Evolutionary conservation across 2,888 invertebrate species (phyloP), one percentile per base, ranked within the genome.

Genomic region (Fabriciana adippe): DNA sequence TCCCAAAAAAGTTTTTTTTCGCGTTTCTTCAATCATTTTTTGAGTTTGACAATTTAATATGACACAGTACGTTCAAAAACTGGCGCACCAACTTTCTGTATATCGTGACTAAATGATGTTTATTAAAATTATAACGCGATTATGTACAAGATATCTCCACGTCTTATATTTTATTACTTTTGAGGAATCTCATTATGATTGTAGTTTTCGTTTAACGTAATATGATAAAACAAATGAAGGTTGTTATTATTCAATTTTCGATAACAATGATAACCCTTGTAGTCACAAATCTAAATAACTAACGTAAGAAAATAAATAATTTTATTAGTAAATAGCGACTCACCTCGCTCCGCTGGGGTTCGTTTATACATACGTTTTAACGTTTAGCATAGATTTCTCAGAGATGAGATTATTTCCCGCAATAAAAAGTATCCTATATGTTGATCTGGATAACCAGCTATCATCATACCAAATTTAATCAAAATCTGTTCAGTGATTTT

Each of bases 1-100:
- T 68, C 97, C 97, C 79, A 97, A 93, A 93, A 95, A 97, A 76
- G 95, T 95, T 83, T 90, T 89, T 74, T 82, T 85, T 79, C 77
- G 81, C 68, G 76, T 78, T 79, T 87, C 86, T 72, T 85, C 90
- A 66, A 78, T 83, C 92, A 92, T 92, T 82, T 88, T 86, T 84
- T 67, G 74, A 75, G 81, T 87, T 83, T 89, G 89, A 88, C 89
- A 88, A 84, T 76, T 70, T 77, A 72, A 77, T 73, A 74, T 77
- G 18, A 63, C 64, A 59, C 31, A n/a, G 51, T 74, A 68, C 77
- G 78, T 79, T 77, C 75, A 66, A 74, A 68, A 78, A 74, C 66
- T 59, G 18, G 62, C 56, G 56, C 60, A 47, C 67, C 53, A 18
- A 60, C 50, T 59, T 51, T 57, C 55, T 50, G n/a, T 63, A 55